A percentile compares a stretch with the other conserved stretches of the same genome.
Evolutionary conservation across 2,113 vertebrate genomes (phyloP).

Genomic region (Petrocephalus zakoni): DNA sequence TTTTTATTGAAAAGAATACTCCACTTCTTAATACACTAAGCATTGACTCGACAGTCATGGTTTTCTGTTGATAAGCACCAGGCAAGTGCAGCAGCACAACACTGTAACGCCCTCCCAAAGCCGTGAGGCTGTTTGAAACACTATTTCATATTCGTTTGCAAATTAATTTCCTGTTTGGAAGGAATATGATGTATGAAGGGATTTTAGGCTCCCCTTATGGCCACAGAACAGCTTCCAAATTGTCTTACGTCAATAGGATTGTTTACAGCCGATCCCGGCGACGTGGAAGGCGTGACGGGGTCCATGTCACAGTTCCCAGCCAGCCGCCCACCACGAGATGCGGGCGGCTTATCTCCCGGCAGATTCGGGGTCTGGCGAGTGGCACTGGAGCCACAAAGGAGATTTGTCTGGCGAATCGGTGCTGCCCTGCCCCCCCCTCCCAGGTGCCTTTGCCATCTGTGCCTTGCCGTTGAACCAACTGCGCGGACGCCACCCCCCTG

Average conservation of each 20-base stretch:
- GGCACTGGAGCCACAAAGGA: constrained; percentile 5
- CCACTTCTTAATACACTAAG: background rate
- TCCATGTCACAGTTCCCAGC: too few species aligned
- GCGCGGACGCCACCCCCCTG: constrained; percentile 38
- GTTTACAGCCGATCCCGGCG: background rate
- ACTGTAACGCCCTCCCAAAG: background rate
- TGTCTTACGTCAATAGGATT: background rate
- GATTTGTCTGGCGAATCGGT: constrained; percentile 31
- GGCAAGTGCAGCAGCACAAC: background rate
- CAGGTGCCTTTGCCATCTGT: constrained; percentile 62
- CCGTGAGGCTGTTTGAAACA: background rate
- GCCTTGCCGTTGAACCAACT: constrained; percentile 54
- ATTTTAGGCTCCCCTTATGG: background rate
- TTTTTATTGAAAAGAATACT: background rate
- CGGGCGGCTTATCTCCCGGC: background rate
- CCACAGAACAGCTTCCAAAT: background rate
- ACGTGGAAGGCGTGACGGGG: background rate
- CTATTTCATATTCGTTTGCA: background rate
- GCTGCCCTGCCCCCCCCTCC: constrained; percentile 1
- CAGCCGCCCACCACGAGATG: too few species aligned
- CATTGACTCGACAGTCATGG: background rate
- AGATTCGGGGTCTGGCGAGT: constrained; percentile 20
- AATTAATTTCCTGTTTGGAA: background rate
- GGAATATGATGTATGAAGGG: background rate
- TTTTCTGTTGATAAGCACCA: background rate